Evolutionary conservation across 2,888 invertebrate species (phyloP), one percentile per base, ranked within the genome.

Genomic region (Nemurella pictetii): DNA sequence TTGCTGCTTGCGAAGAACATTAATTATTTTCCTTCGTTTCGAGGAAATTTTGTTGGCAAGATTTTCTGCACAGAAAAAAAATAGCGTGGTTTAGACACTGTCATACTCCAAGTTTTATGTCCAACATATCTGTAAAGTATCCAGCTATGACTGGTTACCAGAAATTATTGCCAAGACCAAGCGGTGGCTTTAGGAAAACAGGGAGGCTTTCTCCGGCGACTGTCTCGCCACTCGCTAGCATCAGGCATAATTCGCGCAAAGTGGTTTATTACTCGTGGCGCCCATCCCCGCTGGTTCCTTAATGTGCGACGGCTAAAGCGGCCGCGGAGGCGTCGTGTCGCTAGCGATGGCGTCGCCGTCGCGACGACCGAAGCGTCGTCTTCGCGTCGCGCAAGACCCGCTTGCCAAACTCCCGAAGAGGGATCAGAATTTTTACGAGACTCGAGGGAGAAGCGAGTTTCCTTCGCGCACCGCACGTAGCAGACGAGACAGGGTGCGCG

Each of bases 341-440:
- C 20, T 2, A 12, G 9, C 55, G 55, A 12, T 20, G 55, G 9
- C 55, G 55, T 20, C 32, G 32, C 4, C 32, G 32, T 32, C 32
- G 32, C 4, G 32, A 32, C 9, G 32, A 32, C 9, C 32, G 32
- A 3, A 32, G 9, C 9, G 55, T 12, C 55, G 55, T 55, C 55
- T 20, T 20, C 55, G 55, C 2, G 55, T 55, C 55, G 55, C 20
- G 55, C 55, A 7, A 55, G n/a, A n/a, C n/a, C n/a, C n/a, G n/a
- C n/a, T 20, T 29, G 82, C 82, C 82, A 82, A 55, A 82, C 82
- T 72, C 78, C 30, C 78, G 72, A 28, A 27, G 55, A 82, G 82
- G 72, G 82, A 55, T 82, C 82, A 82, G 55, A 82, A 82, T 82
- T 82, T 82, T 82, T 82, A 82, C 82, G 82, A 82, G 82, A 29